Evolutionary conservation across 1,140 invertebrate genomes (phyloP).

Genomic region (Coptotermes formosanus): DNA sequence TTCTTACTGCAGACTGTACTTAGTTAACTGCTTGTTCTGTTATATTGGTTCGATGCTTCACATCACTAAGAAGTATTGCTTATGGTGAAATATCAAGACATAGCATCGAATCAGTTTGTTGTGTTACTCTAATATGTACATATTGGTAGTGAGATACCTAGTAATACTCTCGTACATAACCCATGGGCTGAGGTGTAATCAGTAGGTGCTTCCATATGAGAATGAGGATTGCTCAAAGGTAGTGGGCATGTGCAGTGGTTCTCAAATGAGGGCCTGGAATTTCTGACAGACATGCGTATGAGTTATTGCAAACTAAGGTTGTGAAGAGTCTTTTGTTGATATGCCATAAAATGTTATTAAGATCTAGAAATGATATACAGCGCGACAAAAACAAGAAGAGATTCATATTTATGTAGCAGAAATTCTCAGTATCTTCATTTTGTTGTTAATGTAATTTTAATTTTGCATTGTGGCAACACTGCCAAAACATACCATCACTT

Average conservation of each 20-base stretch:
- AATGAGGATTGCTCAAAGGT: constrained; percentile 30
- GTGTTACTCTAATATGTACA: constrained; percentile 28
- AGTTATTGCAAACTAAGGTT: background rate
- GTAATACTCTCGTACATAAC: constrained; percentile 30
- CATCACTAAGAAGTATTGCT: no score
- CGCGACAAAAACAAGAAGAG: no score
- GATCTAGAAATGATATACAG: no score
- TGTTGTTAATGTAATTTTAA: no score
- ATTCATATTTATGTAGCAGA: no score
- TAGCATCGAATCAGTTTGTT: constrained; percentile 22
- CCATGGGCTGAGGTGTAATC: constrained; percentile 26
- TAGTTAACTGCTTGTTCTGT: background rate
- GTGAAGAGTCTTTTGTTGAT: no score
- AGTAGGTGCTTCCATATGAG: constrained; percentile 31
- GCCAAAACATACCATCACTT: no score
- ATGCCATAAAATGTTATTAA: no score
- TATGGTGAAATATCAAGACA: no score
- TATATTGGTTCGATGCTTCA: background rate
- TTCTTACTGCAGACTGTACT: background rate
- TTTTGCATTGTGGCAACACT: background rate
- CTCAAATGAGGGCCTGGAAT: background rate
- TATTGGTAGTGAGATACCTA: constrained; percentile 22
- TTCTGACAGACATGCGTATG: background rate
- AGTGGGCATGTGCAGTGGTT: background rate
- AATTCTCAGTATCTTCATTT: no score